These are phyloP conservation scores for Drosophila serrata DNA, from an alignment of 1,140 invertebrate species.

Conservation along the genomic window DNA sequence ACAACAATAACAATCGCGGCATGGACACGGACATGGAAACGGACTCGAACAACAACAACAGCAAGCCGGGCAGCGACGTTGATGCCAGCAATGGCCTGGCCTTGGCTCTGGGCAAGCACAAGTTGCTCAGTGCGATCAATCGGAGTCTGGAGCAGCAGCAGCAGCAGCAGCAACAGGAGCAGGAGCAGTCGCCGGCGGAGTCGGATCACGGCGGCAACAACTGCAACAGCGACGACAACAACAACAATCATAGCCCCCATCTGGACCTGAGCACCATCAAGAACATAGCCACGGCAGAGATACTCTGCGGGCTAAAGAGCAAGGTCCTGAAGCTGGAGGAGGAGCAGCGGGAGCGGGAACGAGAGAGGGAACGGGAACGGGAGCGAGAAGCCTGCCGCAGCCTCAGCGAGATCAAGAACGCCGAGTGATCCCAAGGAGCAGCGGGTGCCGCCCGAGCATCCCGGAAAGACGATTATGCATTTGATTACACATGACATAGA, in stretches of 20 bases:
- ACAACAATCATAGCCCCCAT: constrained; percentile 74
- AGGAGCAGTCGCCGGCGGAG: constrained; percentile 21
- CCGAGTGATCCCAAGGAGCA: constrained; percentile 60
- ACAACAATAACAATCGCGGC: constrained; percentile 75
- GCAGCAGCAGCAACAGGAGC: constrained; percentile 38
- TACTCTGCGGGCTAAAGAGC: constrained; percentile 78
- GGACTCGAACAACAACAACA: constrained; percentile 81
- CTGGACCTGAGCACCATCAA: constrained; percentile 81
- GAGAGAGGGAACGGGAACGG: constrained; percentile 47
- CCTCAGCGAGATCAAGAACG: constrained; percentile 78
- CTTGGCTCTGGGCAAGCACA: constrained; percentile 67
- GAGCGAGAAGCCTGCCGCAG: constrained; percentile 69
- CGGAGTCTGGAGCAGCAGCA: constrained; percentile 67
- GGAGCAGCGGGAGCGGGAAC: constrained; percentile 68
- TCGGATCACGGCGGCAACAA: constrained; percentile 40
- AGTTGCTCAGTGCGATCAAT: constrained; percentile 72
- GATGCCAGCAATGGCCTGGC: constrained; percentile 59
- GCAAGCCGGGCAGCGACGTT: constrained; percentile 46
- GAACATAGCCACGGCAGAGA: constrained; percentile 81
- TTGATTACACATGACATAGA: constrained; percentile 68
- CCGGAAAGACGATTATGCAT: constrained; percentile 60
- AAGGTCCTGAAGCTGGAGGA: constrained; percentile 83
- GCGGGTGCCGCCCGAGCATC: background rate
- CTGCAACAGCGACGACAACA: constrained; percentile 53
- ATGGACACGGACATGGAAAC: constrained; percentile 68